These are phyloP conservation scores for Cerceris ruficornis DNA, from an alignment of 2,888 invertebrate genomes.

Conservation along the genomic window DNA sequence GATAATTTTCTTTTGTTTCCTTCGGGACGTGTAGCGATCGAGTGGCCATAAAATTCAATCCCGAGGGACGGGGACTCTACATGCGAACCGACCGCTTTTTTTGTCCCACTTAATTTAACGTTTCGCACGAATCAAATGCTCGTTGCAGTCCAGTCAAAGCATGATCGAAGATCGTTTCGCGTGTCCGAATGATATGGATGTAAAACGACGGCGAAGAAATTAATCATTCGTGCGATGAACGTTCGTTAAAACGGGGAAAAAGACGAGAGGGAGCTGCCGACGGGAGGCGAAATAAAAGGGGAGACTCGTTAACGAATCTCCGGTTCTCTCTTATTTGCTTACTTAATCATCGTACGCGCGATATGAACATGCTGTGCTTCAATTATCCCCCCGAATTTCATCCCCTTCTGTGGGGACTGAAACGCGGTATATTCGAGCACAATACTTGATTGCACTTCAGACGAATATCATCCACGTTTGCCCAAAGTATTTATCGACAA, in stretches of 20 bases:
- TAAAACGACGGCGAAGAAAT: neutral
- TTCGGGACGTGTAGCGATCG: neutral
- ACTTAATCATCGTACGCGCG: conserved; percentile 7
- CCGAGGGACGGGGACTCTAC: no score
- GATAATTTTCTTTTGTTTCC: neutral
- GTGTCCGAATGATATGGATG: neutral
- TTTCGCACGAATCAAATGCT: neutral
- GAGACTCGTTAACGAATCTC: no score
- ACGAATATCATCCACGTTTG: no score
- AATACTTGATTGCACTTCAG: no score
- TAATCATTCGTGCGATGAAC: neutral
- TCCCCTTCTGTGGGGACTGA: neutral
- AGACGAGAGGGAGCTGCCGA: no score
- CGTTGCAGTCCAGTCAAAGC: conserved; percentile 31
- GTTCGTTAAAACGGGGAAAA: neutral
- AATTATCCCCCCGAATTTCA: conserved; percentile 1
- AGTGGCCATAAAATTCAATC: no score
- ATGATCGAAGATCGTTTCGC: neutral
- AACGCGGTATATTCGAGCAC: neutral
- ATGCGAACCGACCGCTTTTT: no score
- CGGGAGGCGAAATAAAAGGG: no score
- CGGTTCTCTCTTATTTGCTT: neutral
- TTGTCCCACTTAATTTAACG: neutral
- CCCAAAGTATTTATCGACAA: no score
- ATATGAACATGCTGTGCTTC: neutral